A percentile compares a stretch with the other conserved stretches of the same genome.
phyloP scores from a whole-genome alignment of 2,888 invertebrate genomes.

The Adela reaumurella region DNA sequence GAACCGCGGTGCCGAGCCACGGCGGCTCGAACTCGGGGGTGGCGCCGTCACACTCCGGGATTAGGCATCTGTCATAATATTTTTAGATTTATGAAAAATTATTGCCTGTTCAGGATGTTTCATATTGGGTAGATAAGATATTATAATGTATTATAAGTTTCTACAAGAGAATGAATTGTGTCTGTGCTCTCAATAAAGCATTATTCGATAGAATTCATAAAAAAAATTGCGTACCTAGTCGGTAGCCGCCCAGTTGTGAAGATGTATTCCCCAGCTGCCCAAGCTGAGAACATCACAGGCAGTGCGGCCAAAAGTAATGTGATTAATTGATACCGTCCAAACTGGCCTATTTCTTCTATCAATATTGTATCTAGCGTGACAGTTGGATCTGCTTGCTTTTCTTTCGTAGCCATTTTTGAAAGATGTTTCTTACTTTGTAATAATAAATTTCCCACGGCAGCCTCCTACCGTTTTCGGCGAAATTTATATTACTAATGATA shows the following conservation, averaged over 20 bases:
- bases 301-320: constrained; percentile 32
- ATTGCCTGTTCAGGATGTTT: too few species aligned
- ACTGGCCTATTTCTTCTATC: constrained; percentile 37
- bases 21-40: constrained; percentile 25
- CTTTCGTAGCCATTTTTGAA: not conserved
- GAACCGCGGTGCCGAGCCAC: constrained; percentile 34
- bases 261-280: constrained; percentile 42
- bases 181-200: too few species aligned
- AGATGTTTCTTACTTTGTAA: too few species aligned
- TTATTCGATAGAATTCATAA: too few species aligned
- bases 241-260: constrained; percentile 43
- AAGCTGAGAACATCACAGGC: constrained; percentile 42
- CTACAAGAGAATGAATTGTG: too few species aligned
- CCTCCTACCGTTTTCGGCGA: too few species aligned
- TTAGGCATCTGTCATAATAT: constrained; percentile 23
- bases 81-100: too few species aligned
- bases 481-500: too few species aligned
- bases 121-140: too few species aligned
- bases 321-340: constrained; percentile 36
- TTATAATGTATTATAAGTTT: too few species aligned
- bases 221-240: constrained; percentile 34
- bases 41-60: constrained; percentile 30
- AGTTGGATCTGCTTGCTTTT: not conserved
- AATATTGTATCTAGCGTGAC: constrained; percentile 28
- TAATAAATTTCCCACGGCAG: too few species aligned